Evolutionary conservation across 2,113 vertebrate genomes (phyloP).

Genomic region (Siniperca knerii): DNA sequence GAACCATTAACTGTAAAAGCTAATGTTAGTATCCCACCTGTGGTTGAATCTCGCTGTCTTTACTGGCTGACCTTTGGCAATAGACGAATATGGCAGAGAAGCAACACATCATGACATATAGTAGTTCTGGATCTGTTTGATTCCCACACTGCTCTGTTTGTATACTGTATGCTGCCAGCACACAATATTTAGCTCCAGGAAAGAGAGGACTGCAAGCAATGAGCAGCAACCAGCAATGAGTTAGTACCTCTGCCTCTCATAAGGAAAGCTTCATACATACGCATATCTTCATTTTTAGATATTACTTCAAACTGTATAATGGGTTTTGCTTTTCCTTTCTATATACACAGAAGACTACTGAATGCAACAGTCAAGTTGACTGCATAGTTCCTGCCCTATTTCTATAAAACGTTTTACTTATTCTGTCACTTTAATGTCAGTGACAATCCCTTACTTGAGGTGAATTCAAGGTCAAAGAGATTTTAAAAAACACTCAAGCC

Average conservation of each 20-base stretch:
- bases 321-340: constrained; percentile 30
- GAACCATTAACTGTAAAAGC: neutral
- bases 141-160: constrained; percentile 35
- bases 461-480: neutral
- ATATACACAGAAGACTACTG: constrained; percentile 20
- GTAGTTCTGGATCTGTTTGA: constrained; percentile 22
- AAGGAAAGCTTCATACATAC: constrained; percentile 62
- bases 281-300: constrained; percentile 59
- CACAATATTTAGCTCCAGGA: constrained; percentile 52
- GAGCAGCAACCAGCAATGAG: neutral
- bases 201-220: constrained; percentile 9
- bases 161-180: constrained; percentile 48
- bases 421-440: neutral
- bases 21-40: neutral
- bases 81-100: neutral
- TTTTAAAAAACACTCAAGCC: neutral
- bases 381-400: constrained; percentile 29
- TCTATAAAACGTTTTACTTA: constrained; percentile 23
- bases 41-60: neutral
- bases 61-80: constrained; percentile 20
- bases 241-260: neutral
- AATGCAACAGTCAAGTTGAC: constrained; percentile 1
- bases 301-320: constrained; percentile 36
- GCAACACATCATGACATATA: neutral
- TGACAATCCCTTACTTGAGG: constrained; percentile 9